phyloP scores from a whole-genome alignment of 2,888 invertebrate genomes.

The Phania funesta region DNA sequence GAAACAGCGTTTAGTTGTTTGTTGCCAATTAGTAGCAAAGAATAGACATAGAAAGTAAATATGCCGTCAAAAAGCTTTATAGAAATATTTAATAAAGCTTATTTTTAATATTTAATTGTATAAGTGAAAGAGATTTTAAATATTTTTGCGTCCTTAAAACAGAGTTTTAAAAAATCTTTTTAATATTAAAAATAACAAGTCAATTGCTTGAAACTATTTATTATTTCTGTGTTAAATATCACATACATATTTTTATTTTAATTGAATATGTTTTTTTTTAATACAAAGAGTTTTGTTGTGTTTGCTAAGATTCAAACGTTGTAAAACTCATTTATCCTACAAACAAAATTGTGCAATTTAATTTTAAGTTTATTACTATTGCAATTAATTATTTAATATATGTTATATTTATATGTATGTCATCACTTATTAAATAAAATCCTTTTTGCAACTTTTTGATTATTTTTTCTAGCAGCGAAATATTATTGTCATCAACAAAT shows the following conservation, averaged over 20 bases:
- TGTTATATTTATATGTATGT: constrained; percentile 24
- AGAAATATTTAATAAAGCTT: constrained; percentile 41
- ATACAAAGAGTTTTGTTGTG: background rate
- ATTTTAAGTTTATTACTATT: constrained; percentile 37
- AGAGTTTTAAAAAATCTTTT: constrained; percentile 15
- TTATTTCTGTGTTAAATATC: background rate
- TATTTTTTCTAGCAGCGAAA: constrained; percentile 9
- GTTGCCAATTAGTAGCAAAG: constrained; percentile 39
- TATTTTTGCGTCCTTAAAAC: constrained; percentile 51
- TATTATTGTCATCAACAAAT: constrained; percentile 35
- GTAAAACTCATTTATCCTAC: constrained; percentile 39
- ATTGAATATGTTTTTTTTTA: background rate
- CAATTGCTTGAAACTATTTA: background rate
- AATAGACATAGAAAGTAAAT: constrained; percentile 12
- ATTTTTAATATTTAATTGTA: constrained; percentile 50
- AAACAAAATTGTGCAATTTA: constrained; percentile 55
- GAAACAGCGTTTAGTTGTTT: background rate
- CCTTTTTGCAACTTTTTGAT: constrained; percentile 25
- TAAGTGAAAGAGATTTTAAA: constrained; percentile 31
- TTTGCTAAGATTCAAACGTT: background rate
- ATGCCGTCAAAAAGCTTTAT: constrained; percentile 61
- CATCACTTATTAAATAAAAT: constrained; percentile 17
- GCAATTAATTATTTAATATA: constrained; percentile 37
- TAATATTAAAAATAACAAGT: constrained; percentile 7
- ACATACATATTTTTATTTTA: background rate